Percentiles rank a stretch among this genome's conserved stretches.
Evolutionary conservation across 2,797 vertebrate genomes (phyloP).

Genomic region (Sebastes itinus): DNA sequence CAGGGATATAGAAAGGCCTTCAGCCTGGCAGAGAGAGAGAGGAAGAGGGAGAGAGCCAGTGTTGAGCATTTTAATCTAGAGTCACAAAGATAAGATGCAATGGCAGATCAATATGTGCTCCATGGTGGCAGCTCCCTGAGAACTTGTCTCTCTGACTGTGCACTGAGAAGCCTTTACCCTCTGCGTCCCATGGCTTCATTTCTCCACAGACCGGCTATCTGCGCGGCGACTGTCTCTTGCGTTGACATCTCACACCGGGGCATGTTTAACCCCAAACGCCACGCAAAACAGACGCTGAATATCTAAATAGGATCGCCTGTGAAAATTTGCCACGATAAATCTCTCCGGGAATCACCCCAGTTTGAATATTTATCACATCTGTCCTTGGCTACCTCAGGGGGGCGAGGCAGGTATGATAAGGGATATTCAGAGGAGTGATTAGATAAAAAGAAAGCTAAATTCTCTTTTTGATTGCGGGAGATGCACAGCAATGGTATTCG

Average conservation of each 20-base stretch:
- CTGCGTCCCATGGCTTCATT: constrained; percentile 75
- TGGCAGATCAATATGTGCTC: constrained; percentile 82
- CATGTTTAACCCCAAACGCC: constrained; percentile 69
- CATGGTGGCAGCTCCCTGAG: constrained; percentile 76
- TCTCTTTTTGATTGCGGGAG: constrained; percentile 64
- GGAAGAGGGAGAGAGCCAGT: constrained; percentile 61
- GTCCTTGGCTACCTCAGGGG: constrained; percentile 70
- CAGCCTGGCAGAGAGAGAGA: constrained; percentile 69
- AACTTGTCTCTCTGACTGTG: constrained; percentile 74
- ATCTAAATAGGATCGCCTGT: constrained; percentile 82
- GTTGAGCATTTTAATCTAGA: constrained; percentile 83
- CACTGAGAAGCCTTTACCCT: constrained; percentile 71
- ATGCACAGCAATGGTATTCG: constrained; percentile 65
- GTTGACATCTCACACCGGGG: constrained; percentile 71
- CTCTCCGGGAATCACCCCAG: constrained; percentile 73
- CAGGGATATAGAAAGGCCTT: constrained; percentile 83
- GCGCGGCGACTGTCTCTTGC: constrained; percentile 62
- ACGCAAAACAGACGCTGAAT: constrained; percentile 66
- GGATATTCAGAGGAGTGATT: constrained; percentile 76
- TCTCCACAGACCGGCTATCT: constrained; percentile 71
- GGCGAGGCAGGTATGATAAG: constrained; percentile 68
- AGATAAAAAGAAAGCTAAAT: constrained; percentile 77
- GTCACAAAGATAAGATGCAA: constrained; percentile 84
- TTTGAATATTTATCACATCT: constrained; percentile 78
- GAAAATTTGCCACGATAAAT: constrained; percentile 77